Percentiles rank a stretch among this genome's conserved stretches.
Conservation (phyloP, 2,888 invertebrate genomes). For the Yponomeuta cagnagella region DNA sequence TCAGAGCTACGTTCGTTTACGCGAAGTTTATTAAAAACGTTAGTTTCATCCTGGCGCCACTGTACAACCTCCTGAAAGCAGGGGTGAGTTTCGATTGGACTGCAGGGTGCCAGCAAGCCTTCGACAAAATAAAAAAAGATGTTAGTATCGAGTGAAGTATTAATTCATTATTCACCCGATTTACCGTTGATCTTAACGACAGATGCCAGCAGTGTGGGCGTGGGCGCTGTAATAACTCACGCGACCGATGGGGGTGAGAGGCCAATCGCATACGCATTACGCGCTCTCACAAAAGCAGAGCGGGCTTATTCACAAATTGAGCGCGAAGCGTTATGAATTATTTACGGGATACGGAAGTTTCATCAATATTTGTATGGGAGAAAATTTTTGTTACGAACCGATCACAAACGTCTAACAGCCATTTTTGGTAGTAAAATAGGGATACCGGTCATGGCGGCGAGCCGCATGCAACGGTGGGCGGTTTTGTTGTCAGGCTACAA, state of each 20-base stretch:
- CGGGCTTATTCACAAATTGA: conserved; percentile 18
- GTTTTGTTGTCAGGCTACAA: conserved; percentile 20
- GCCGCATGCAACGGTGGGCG: conserved; percentile 18
- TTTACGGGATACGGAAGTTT: conserved; percentile 19
- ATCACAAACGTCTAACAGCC: conserved; percentile 20
- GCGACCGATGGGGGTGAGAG: conserved; percentile 17
- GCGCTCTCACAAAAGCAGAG: conserved; percentile 15
- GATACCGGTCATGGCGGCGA: conserved; percentile 19
- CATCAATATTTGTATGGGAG: conserved; percentile 20
- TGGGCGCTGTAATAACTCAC: conserved; percentile 18
- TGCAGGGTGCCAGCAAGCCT: conserved; percentile 13
- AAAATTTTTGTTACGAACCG: conserved; percentile 11
- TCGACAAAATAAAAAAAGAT: conserved; percentile 17
- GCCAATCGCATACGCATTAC: conserved; percentile 19
- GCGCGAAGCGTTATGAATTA: conserved; percentile 20
- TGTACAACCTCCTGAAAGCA: conserved; percentile 20
- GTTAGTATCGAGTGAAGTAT: conserved; percentile 17
- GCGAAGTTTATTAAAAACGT: conserved; percentile 22
- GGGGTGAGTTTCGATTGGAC: conserved; percentile 18
- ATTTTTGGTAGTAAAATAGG: conserved; percentile 23
- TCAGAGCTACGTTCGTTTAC: conserved; percentile 23
- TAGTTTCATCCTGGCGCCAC: conserved; percentile 19
- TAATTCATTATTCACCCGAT: conserved; percentile 20
- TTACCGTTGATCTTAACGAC: conserved; percentile 18
- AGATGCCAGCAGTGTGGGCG: no score